phyloP scores from a whole-genome alignment of 2,113 vertebrate genomes.

The Podocnemis expansa region DNA sequence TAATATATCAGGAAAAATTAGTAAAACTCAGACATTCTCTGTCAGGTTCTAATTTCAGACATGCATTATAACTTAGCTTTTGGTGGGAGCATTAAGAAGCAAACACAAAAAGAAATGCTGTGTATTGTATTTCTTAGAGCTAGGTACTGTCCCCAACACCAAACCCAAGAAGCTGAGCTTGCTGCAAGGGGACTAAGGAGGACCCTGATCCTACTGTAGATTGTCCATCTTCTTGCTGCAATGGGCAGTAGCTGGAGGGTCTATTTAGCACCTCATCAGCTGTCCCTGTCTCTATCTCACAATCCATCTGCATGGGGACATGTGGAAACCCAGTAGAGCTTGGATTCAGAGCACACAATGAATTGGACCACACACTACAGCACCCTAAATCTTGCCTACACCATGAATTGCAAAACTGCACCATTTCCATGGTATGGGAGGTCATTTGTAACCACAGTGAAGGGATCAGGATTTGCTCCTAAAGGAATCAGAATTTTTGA shows the following conservation, averaged over 20 bases:
- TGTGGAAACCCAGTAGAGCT: neutral
- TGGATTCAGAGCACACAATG: neutral
- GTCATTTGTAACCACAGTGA: neutral
- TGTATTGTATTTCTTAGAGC: neutral
- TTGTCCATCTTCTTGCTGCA: neutral
- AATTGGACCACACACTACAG: neutral
- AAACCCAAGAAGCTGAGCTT: neutral
- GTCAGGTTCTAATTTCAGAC: neutral
- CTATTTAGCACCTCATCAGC: neutral
- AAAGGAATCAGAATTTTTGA: neutral
- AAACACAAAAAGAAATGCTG: neutral
- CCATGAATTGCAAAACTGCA: neutral
- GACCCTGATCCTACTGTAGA: neutral
- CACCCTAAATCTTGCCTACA: neutral
- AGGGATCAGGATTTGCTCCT: neutral
- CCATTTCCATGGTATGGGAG: neutral
- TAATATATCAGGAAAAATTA: neutral
- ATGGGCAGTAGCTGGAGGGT: neutral
- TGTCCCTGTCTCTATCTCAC: neutral
- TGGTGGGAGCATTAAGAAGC: neutral
- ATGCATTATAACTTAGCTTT: neutral
- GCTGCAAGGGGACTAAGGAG: neutral
- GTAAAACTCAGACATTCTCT: neutral
- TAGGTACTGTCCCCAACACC: neutral
- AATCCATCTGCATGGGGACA: neutral